Evolutionary conservation across 2,797 vertebrate species (phyloP), one percentile per base, ranked within the genome.

Genomic region (Ambastaia sidthimunki): DNA sequence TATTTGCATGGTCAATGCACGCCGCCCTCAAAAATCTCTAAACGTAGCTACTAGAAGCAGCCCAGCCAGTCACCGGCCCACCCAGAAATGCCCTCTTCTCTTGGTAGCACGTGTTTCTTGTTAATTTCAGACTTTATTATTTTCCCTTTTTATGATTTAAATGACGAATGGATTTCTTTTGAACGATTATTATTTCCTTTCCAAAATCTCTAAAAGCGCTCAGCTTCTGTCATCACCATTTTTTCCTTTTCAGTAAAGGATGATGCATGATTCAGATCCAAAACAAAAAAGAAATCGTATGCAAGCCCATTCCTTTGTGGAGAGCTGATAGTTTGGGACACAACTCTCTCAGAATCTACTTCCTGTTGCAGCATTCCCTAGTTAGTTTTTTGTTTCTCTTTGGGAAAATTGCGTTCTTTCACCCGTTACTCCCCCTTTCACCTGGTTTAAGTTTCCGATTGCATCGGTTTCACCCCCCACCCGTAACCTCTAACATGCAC

Each of bases 1-100:
- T 97, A 96, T 96, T 95, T 99, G 97, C 97, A 98, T 98, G 97
- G 96, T 96, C 94, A 95, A 95, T 97, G 97, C 97, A 98, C 96
- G 97, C 96, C 95, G 95, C 97, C 97, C 96, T 98, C 96, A 96
- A 96, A 96, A 96, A 95, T 96, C 94, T 96, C 94, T 96, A 95
- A 93, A 91, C 90, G 87, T 92, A 93, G 91, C 93, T 73, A 87
- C 71, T 91, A 90, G 89, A 90, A 87, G 88, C 86, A 94, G 92
- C 88, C 89, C 82, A 86, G 9, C 91, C 91, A 90, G 90, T 90
- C 93, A 89, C 90, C 87, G 87, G 90, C 89, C 85, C 90, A 89
- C 90, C 92, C 93, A 93, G 91, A 92, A 91, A 93, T 92, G 89
- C 88, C 91, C 92, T 86, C 84, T 91, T 92, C 94, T 95, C 93